phyloP scores from a whole-genome alignment of 2,797 vertebrate genomes.

The Octomys mimax region DNA sequence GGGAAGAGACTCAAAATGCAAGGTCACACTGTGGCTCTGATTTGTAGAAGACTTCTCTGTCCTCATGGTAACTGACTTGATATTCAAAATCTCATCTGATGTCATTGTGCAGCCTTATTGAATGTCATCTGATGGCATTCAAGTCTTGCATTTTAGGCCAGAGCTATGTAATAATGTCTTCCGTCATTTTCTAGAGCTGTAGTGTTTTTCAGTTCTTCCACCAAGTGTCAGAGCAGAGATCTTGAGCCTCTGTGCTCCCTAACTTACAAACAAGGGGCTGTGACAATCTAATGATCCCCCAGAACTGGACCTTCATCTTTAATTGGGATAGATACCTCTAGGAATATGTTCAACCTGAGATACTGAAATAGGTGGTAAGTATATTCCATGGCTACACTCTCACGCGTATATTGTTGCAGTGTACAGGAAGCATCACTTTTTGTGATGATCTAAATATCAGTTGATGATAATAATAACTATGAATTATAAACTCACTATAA shows the following conservation, averaged over 20 bases:
- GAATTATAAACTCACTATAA: slow-evolving; percentile 53
- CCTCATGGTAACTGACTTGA: slow-evolving; percentile 6
- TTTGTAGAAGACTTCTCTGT: slow-evolving; percentile 15
- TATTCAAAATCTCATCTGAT: neutral
- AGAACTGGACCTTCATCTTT: neutral
- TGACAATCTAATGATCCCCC: neutral
- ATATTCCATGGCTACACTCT: neutral
- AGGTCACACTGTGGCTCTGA: slow-evolving; percentile 10
- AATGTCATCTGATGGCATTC: neutral
- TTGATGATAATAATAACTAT: slow-evolving; percentile 30
- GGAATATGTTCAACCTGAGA: neutral
- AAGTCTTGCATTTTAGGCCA: neutral
- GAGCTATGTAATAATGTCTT: neutral
- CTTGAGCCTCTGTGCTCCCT: neutral
- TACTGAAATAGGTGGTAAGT: neutral
- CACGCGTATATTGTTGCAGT: neutral
- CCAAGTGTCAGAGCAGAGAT: neutral
- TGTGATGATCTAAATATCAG: neutral
- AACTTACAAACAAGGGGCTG: neutral
- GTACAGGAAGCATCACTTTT: slow-evolving; percentile 20
- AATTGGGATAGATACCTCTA: neutral
- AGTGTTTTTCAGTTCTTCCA: neutral
- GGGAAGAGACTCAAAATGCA: slow-evolving; percentile 66
- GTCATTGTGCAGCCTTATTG: neutral
- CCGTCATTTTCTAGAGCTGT: neutral